Evolutionary conservation across 1,140 invertebrate genomes (phyloP).

Genomic region (Aphaenogaster floridana): DNA sequence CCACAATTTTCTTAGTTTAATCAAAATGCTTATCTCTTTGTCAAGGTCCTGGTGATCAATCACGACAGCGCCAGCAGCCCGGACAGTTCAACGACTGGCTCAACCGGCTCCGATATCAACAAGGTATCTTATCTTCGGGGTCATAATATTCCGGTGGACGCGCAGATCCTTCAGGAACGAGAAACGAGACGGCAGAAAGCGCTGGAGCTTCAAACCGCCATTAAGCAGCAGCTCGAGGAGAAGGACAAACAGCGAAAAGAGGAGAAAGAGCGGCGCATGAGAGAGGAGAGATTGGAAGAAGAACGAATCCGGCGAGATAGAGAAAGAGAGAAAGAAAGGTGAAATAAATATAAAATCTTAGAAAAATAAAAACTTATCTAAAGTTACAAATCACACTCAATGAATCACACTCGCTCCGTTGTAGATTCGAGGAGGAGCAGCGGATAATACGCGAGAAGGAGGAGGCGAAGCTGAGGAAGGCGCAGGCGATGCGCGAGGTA

Average conservation of each 20-base stretch:
- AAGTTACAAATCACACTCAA: not conserved
- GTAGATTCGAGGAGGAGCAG: slow-evolving; percentile 85
- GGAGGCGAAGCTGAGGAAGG: slow-evolving; percentile 80
- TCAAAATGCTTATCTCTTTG: not conserved
- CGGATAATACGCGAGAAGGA: slow-evolving; percentile 83
- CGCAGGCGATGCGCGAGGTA: slow-evolving; percentile 80
- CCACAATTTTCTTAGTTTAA: slow-evolving; percentile 25
- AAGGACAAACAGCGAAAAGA: slow-evolving; percentile 89
- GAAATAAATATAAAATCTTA: not conserved
- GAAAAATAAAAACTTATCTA: not conserved
- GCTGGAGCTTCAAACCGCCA: slow-evolving; percentile 91
- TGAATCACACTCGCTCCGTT: not conserved
- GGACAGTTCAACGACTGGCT: slow-evolving; percentile 81
- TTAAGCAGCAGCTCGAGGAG: slow-evolving; percentile 91
- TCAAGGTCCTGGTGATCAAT: slow-evolving; percentile 84
- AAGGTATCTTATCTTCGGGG: slow-evolving; percentile 90
- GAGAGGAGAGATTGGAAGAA: slow-evolving; percentile 90
- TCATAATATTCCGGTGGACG: slow-evolving; percentile 91
- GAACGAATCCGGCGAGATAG: slow-evolving; percentile 89
- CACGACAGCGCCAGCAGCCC: slow-evolving; percentile 84
- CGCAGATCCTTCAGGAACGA: slow-evolving; percentile 89
- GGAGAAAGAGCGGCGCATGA: slow-evolving; percentile 88
- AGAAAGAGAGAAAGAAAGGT: slow-evolving; percentile 89
- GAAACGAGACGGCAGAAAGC: slow-evolving; percentile 91
- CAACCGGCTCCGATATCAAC: slow-evolving; percentile 82